Conservation (phyloP, 2,888 invertebrate genomes). For the Caenorhabditis sp. region DNA sequence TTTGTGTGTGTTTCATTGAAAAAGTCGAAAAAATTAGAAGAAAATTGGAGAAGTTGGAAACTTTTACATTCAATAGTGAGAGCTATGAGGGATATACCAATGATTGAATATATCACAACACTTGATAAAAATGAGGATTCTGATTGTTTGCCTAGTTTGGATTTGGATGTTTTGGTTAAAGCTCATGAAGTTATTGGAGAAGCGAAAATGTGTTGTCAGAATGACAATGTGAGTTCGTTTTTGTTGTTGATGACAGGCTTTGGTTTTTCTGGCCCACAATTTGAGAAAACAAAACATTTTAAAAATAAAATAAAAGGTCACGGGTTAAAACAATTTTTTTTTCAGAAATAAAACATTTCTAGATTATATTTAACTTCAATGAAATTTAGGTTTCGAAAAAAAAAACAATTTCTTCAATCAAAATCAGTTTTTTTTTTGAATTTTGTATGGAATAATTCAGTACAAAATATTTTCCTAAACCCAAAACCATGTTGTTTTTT, state of each 20-base stretch:
- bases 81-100: neutral
- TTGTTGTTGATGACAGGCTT: neutral
- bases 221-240: slow-evolving; percentile 29
- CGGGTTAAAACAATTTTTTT: too few relatives aligned
- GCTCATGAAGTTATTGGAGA: slow-evolving; percentile 48
- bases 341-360: too few relatives aligned
- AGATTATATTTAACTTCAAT: too few relatives aligned
- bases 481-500: too few relatives aligned
- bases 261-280: too few relatives aligned
- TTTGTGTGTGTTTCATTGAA: slow-evolving; percentile 17
- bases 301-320: too few relatives aligned
- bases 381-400: too few relatives aligned
- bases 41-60: slow-evolving; percentile 34
- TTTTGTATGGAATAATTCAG: too few relatives aligned
- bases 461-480: too few relatives aligned
- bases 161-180: slow-evolving; percentile 42
- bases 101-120: slow-evolving; percentile 25
- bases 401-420: too few relatives aligned
- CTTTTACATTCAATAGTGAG: slow-evolving; percentile 23
- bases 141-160: slow-evolving; percentile 37
- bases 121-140: slow-evolving; percentile 22
- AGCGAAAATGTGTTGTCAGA: slow-evolving; percentile 20
- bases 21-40: slow-evolving; percentile 18
- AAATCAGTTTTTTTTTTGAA: too few relatives aligned
- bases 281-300: too few relatives aligned